A percentile compares a stretch with the other conserved stretches of the same genome.
Evolutionary conservation across 2,113 vertebrate species (phyloP).

Genomic region (Nothoprocta perdicaria): DNA sequence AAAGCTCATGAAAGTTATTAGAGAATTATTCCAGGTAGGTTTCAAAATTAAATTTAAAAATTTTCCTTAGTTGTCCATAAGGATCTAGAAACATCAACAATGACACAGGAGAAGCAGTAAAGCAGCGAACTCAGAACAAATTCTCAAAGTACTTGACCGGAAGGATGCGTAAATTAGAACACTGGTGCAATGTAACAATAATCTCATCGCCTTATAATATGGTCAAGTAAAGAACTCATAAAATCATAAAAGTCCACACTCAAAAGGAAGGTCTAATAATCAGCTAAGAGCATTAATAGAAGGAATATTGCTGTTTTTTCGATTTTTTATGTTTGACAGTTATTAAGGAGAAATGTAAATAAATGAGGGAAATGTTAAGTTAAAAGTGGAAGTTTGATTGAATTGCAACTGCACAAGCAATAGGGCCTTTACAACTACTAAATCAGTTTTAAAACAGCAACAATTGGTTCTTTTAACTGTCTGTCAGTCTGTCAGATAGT

Average conservation of each 20-base stretch:
- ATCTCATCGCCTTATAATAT: neutral
- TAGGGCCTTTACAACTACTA: neutral
- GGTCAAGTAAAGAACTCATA: neutral
- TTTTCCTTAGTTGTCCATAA: neutral
- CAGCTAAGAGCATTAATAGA: neutral
- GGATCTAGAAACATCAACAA: neutral
- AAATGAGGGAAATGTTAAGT: neutral
- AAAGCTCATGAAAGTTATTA: neutral
- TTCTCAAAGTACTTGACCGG: neutral
- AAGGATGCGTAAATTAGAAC: too few species aligned
- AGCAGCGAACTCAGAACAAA: neutral
- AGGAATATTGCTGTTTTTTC: neutral
- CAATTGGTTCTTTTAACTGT: neutral
- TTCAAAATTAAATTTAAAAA: neutral
- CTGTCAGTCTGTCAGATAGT: neutral
- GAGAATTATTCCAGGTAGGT: neutral
- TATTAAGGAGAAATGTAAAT: neutral
- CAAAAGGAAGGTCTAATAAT: neutral
- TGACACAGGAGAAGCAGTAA: neutral
- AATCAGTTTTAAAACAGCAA: neutral
- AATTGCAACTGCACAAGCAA: neutral
- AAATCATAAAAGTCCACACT: neutral
- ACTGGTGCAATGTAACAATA: neutral
- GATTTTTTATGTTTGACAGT: neutral
- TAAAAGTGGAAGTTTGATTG: neutral